Evolutionary conservation across 2,113 vertebrate species (phyloP), one percentile per base, ranked within the genome.

Genomic region (Pagrus major): DNA sequence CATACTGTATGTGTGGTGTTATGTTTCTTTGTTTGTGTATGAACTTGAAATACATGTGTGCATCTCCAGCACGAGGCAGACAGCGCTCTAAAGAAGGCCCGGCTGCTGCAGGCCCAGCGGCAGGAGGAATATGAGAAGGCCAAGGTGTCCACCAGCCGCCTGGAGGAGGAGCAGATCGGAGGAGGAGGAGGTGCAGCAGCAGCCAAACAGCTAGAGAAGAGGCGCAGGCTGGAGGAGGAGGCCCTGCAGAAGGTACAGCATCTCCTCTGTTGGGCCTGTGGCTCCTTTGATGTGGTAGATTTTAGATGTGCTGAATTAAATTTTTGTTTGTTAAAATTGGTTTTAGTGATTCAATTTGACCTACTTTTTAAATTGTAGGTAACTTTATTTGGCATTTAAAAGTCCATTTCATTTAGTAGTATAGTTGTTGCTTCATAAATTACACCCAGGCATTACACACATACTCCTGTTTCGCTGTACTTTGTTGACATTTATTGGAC

Each of bases 101-200:
- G 96, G 80, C 76, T 96, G 82, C 92, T 98, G 46, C 96, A 97
- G 83, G 91, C 91, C 1, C 98, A 99, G 88, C 95, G 97, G 86
- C 97, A 97, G 74, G 97, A 98, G 79, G 98, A 99, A 55, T 96
- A 99, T n/a, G 98, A 99, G 81, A 98, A 96, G 71, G 98, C 97
- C 68, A 97, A 96, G 76, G 96, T 94, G 46, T 96, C 95, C 59
- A 96, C 97, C 86, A 95, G 94, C 71, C 96, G 97, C 51, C 95
- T 96, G 33, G 97, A 97, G 90, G 98, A 99, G 79, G 98, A 99
- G 5, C 95, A 96, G 86, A 83, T 95, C 1, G 90, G 83, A 33
- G 94, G 94, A 52, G 89, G 92, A 29, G 89, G 93, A n/a, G 96
- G 93, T 21, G 72, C 87, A 6, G 93, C 93, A 23, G 77, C 86